Evolutionary conservation across 2,113 vertebrate genomes (phyloP).

Genomic region (Hemichromis elongatus): DNA sequence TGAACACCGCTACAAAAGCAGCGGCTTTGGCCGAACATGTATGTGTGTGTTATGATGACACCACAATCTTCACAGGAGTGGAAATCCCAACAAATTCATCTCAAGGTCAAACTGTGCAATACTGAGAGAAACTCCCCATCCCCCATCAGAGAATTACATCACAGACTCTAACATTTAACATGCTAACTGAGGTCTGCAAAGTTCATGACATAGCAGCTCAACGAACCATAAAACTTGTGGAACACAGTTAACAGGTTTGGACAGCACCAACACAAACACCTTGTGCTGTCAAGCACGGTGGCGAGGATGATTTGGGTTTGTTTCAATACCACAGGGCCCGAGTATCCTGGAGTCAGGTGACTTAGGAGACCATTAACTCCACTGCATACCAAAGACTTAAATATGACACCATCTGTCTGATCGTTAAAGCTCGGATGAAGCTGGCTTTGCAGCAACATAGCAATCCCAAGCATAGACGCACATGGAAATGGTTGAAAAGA

Average conservation of each 20-base stretch:
- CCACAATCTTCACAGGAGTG: neutral
- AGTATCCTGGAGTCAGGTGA: neutral
- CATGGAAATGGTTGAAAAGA: neutral
- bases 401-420: neutral
- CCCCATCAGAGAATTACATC: neutral
- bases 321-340: neutral
- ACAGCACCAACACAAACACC: neutral
- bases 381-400: neutral
- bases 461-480: neutral
- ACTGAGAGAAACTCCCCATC: neutral
- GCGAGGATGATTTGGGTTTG: neutral
- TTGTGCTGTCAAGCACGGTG: accelerated
- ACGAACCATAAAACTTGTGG: neutral
- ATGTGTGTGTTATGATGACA: neutral
- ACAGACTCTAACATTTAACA: neutral
- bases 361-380: neutral
- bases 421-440: neutral
- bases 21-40: neutral
- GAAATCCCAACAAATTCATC: too few relatives aligned
- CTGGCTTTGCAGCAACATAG: neutral
- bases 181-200: neutral
- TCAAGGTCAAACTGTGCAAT: neutral
- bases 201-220: neutral
- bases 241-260: neutral
- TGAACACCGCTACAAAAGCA: neutral